phyloP scores from a whole-genome alignment of 2,888 invertebrate species.

The Coronaproctus castanopsis region DNA sequence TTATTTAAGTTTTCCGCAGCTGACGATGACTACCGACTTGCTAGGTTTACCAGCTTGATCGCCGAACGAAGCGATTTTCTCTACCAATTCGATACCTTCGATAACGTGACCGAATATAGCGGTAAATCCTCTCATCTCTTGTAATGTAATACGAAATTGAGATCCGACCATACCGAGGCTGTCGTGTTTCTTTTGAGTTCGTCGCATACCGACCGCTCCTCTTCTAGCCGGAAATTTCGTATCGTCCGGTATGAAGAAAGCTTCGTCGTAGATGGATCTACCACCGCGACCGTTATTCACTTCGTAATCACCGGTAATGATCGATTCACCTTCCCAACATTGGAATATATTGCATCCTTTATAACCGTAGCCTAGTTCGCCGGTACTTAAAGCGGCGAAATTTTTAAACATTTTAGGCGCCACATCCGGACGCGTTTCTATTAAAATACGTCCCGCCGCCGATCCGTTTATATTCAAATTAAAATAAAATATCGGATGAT shows the following conservation, averaged over 20 bases:
- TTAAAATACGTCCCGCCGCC: conserved; percentile 47
- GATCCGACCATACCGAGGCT: conserved; percentile 64
- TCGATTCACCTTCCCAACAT: conserved; percentile 63
- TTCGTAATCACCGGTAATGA: conserved; percentile 55
- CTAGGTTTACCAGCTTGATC: conserved; percentile 59
- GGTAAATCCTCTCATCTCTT: conserved; percentile 64
- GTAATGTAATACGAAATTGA: conserved; percentile 59
- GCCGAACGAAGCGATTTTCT: conserved; percentile 54
- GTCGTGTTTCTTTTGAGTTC: conserved; percentile 59
- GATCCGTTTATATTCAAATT: conserved; percentile 52
- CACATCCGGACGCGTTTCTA: conserved; percentile 54
- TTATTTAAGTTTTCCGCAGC: conserved; percentile 40
- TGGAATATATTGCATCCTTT: conserved; percentile 62
- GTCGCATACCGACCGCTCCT: conserved; percentile 60
- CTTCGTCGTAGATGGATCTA: conserved; percentile 51
- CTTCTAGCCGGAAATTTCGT: conserved; percentile 52
- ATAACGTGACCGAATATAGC: conserved; percentile 63
- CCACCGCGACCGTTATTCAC: conserved; percentile 62
- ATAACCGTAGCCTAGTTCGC: conserved; percentile 54
- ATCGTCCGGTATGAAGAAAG: conserved; percentile 60
- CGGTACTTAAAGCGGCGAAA: conserved; percentile 47
- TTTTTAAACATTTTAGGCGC: conserved; percentile 66
- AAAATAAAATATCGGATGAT: conserved; percentile 47
- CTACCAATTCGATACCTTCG: conserved; percentile 56
- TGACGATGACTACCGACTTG: conserved; percentile 47